phyloP scores from a whole-genome alignment of 2,797 vertebrate species.

The Austrolebias charrua region DNA sequence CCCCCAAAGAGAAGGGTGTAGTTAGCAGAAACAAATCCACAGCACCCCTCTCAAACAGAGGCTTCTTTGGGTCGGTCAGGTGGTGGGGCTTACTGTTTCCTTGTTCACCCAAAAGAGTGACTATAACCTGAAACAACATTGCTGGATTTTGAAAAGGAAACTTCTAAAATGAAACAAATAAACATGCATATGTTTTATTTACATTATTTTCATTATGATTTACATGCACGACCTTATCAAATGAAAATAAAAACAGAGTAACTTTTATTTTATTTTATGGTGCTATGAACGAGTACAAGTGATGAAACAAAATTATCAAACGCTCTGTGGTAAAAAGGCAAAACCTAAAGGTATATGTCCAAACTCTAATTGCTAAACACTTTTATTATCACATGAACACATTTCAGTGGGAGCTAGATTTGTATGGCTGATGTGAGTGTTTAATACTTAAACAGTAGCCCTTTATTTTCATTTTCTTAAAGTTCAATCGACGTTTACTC shows the following conservation, averaged over 20 bases:
- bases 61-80: conserved; percentile 79
- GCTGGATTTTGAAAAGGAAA: conserved; percentile 4
- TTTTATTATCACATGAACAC: background rate
- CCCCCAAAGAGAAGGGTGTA: conserved; percentile 85
- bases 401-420: background rate
- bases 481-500: background rate
- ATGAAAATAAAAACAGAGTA: background rate
- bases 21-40: conserved; percentile 87
- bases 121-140: conserved; percentile 79
- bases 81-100: conserved; percentile 90
- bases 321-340: background rate
- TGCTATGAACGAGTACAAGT: too few relatives aligned
- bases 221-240: too few relatives aligned
- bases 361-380: too few relatives aligned
- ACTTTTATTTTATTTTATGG: too few relatives aligned
- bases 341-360: background rate
- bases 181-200: background rate
- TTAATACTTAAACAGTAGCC: background rate
- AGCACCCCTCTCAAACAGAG: conserved; percentile 86
- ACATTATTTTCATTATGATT: too few relatives aligned
- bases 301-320: too few relatives aligned
- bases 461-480: background rate
- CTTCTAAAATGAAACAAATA: too few relatives aligned
- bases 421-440: background rate
- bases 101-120: conserved; percentile 84